Conservation (phyloP, 2,888 invertebrate genomes). For the Molorchus minor region DNA sequence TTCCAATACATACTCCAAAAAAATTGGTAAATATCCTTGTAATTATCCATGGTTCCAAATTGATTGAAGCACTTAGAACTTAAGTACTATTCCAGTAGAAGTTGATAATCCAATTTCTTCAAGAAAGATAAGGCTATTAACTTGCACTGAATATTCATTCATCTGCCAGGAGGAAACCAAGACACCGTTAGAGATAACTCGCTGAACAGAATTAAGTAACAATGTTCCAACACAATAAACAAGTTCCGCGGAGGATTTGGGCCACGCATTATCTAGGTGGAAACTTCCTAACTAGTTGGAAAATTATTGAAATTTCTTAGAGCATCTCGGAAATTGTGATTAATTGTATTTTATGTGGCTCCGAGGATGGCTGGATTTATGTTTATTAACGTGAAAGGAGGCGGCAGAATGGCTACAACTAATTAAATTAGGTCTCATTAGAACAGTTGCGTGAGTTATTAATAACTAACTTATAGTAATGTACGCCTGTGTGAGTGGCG, state of each 20-base stretch:
- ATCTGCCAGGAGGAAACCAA: too few relatives aligned
- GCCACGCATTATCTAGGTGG: conserved; percentile 8
- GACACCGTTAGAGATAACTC: neutral
- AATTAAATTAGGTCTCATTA: conserved; percentile 23
- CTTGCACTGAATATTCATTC: too few relatives aligned
- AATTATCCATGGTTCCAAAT: too few relatives aligned
- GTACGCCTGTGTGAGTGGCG: conserved; percentile 7
- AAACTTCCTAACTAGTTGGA: conserved; percentile 14
- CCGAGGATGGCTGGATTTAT: conserved; percentile 15
- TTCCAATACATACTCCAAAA: too few relatives aligned
- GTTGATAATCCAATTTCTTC: too few relatives aligned
- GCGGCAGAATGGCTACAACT: conserved; percentile 19
- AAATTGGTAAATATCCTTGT: too few relatives aligned
- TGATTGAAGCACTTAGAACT: too few relatives aligned
- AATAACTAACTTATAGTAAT: conserved; percentile 22
- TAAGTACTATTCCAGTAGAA: too few relatives aligned
- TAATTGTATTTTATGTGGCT: conserved; percentile 14
- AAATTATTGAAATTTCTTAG: conserved; percentile 15
- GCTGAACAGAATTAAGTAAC: neutral
- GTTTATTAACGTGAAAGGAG: conserved; percentile 23
- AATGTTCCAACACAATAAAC: neutral
- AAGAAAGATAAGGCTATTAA: too few relatives aligned
- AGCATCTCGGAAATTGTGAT: conserved; percentile 13
- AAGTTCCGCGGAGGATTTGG: conserved; percentile 1
- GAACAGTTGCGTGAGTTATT: conserved; percentile 25